Evolutionary conservation across 2,888 invertebrate genomes (phyloP).

Genomic region (Leptinotarsa juncta): DNA sequence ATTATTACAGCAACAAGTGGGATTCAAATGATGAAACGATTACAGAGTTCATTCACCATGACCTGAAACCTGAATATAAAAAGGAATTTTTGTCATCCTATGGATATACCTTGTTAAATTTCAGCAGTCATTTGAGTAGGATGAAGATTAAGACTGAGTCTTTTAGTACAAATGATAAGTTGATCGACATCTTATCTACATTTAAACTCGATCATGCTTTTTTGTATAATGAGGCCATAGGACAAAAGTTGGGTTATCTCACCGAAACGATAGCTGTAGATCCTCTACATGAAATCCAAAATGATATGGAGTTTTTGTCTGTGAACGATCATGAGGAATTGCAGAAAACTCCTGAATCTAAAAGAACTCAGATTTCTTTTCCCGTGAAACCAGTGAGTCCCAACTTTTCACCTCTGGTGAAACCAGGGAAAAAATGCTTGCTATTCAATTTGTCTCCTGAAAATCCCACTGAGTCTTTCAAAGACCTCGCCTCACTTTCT

Average conservation of each 20-base stretch:
- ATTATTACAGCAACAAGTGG: constrained; percentile 41
- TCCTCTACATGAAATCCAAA: constrained; percentile 8
- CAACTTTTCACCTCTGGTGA: constrained; percentile 24
- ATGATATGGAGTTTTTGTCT: constrained; percentile 28
- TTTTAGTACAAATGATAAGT: constrained; percentile 41
- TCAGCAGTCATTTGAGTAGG: constrained; percentile 46
- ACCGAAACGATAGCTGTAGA: constrained; percentile 25
- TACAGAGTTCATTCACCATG: constrained; percentile 29
- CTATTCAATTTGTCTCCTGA: constrained; percentile 35
- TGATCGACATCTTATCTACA: constrained; percentile 43
- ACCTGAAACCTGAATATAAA: constrained; percentile 42
- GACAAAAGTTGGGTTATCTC: constrained; percentile 48
- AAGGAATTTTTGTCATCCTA: constrained; percentile 43
- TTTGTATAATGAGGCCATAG: constrained; percentile 51
- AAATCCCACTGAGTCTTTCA: neutral
- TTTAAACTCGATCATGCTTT: constrained; percentile 45
- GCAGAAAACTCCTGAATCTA: constrained; percentile 42
- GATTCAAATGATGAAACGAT: constrained; percentile 25
- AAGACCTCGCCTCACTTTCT: neutral
- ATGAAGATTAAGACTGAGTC: constrained; percentile 43
- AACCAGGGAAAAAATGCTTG: constrained; percentile 32
- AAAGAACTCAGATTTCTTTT: constrained; percentile 38
- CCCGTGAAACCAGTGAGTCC: constrained; percentile 22
- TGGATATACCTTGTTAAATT: constrained; percentile 48
- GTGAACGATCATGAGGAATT: neutral